These are phyloP conservation scores for Esox niger DNA, from an alignment of 2,113 vertebrate species.

Conservation along the genomic window DNA sequence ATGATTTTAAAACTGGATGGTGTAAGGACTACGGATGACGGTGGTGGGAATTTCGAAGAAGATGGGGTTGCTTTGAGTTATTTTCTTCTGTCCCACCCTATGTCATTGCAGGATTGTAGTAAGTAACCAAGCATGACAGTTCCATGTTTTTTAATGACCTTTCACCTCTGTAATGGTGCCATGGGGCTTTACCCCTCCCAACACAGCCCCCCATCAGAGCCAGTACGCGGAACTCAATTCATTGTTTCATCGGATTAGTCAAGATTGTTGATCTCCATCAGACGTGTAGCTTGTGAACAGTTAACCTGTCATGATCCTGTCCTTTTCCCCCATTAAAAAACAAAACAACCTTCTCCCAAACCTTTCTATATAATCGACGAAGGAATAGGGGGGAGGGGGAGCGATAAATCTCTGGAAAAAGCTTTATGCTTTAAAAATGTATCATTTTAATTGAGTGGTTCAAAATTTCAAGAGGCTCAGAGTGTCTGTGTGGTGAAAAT, in stretches of 20 bases:
- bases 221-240: slow-evolving; percentile 53
- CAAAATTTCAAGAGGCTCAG: slow-evolving; percentile 4
- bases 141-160: slow-evolving; percentile 65
- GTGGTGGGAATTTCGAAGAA: neutral
- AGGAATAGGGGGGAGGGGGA: neutral
- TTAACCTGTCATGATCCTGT: slow-evolving; percentile 34
- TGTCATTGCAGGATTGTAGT: slow-evolving; percentile 47
- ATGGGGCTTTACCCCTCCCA: slow-evolving; percentile 39
- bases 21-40: too few relatives aligned
- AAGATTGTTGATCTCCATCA: slow-evolving; percentile 58
- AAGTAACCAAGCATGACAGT: slow-evolving; percentile 72
- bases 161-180: slow-evolving; percentile 67
- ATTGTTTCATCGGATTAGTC: slow-evolving; percentile 68
- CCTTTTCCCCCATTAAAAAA: neutral
- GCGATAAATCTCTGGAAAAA: slow-evolving; percentile 3
- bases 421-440: slow-evolving; percentile 6
- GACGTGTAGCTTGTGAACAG: slow-evolving; percentile 56
- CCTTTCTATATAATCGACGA: neutral
- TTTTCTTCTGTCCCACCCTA: neutral
- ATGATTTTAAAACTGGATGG: neutral
- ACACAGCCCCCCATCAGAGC: slow-evolving; percentile 23
- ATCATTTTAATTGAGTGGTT: slow-evolving; percentile 17
- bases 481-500: neutral
- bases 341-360: neutral
- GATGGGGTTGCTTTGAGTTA: slow-evolving; percentile 3